A percentile compares a stretch with the other conserved stretches of the same genome.
Evolutionary conservation across 2,113 vertebrate species (phyloP).

Genomic region (Colaptes auratus): DNA sequence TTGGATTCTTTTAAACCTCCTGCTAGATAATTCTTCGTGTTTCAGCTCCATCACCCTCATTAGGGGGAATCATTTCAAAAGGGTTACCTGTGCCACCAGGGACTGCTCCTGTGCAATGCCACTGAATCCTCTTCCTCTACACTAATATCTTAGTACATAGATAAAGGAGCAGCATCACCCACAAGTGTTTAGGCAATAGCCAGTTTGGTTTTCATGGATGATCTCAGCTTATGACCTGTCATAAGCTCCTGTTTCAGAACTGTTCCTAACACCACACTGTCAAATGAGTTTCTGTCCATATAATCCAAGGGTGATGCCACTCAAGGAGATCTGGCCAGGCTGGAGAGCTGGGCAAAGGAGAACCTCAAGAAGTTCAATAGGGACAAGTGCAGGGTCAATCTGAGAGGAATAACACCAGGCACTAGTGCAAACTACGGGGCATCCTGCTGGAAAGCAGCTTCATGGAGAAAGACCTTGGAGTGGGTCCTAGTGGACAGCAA

Average conservation of each 20-base stretch:
- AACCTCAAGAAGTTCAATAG: too few species aligned
- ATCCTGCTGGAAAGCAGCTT: too few species aligned
- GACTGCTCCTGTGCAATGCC: fast-evolving
- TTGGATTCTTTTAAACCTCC: background rate
- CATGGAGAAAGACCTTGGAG: too few species aligned
- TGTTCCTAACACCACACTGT: background rate
- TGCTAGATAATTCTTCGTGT: background rate
- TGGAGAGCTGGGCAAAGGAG: too few species aligned
- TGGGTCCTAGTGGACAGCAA: too few species aligned
- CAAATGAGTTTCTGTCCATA: background rate
- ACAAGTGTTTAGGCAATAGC: background rate
- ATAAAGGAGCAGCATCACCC: background rate
- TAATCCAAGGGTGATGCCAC: too few species aligned
- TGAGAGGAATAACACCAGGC: too few species aligned
- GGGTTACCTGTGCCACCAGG: fast-evolving
- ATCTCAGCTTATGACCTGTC: background rate
- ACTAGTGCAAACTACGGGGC: too few species aligned
- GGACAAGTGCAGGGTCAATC: too few species aligned
- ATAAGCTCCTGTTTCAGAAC: background rate
- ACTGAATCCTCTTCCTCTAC: background rate
- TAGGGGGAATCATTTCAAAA: background rate
- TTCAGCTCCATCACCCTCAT: background rate
- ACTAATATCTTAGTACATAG: fast-evolving
- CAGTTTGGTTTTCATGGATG: background rate
- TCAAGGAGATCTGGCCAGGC: too few species aligned